phyloP scores from a whole-genome alignment of 2,113 vertebrate species.

The Noturus placidus region DNA sequence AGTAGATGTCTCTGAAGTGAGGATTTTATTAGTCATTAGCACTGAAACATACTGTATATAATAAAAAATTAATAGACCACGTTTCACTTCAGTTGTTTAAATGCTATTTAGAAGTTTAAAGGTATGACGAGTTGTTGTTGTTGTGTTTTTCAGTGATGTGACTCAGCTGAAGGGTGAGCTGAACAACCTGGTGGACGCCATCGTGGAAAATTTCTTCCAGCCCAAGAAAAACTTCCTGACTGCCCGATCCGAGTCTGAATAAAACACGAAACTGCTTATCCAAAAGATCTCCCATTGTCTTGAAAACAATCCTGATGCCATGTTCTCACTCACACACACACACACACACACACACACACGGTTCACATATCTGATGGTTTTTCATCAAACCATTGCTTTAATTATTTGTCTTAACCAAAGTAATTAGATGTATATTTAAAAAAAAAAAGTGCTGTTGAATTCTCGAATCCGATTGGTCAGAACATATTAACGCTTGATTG shows the following conservation, averaged over 20 bases:
- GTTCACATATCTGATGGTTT: too few relatives aligned
- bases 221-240: conserved; percentile 89
- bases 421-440: not conserved
- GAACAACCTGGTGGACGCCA: conserved; percentile 80
- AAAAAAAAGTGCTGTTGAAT: not conserved
- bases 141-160: conserved; percentile 73
- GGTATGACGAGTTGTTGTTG: not conserved
- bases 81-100: too few relatives aligned
- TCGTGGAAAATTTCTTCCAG: conserved; percentile 91
- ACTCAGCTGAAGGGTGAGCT: conserved; percentile 84
- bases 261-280: not conserved
- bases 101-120: not conserved
- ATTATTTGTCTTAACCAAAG: not conserved
- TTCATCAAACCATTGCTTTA: not conserved
- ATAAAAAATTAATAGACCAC: too few relatives aligned
- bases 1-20: not conserved
- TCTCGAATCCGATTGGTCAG: not conserved
- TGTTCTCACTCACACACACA: not conserved
- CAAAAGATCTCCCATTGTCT: not conserved
- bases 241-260: conserved; percentile 78
- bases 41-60: too few relatives aligned
- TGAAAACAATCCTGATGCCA: not conserved
- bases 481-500: not conserved
- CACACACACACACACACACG: not conserved
- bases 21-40: not conserved